phyloP scores from a whole-genome alignment of 1,140 invertebrate genomes.

The Phymorhynchus buccinoides region DNA sequence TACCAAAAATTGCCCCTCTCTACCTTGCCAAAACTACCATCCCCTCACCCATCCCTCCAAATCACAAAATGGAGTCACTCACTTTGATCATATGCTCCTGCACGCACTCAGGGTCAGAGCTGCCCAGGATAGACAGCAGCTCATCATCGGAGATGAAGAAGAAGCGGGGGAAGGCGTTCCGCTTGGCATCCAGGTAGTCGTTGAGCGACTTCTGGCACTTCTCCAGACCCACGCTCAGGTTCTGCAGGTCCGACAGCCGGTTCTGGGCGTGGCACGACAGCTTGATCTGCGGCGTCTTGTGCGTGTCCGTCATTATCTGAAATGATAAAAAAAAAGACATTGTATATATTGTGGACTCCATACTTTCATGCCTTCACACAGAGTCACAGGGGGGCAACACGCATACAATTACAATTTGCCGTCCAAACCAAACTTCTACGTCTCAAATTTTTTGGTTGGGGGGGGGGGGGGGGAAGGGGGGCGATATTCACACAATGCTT shows the following conservation, averaged over 20 bases:
- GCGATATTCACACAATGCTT: no score
- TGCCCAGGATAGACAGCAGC: conserved; percentile 89
- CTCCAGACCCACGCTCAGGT: conserved; percentile 83
- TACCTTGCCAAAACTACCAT: no score
- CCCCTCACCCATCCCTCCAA: no score
- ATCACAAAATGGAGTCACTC: conserved; percentile 47
- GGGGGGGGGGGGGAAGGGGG: no score
- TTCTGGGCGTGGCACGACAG: conserved; percentile 82
- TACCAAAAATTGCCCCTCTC: no score
- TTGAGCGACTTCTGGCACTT: conserved; percentile 92
- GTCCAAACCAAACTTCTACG: no score
- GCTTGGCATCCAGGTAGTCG: conserved; percentile 89
- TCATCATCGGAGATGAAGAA: conserved; percentile 96
- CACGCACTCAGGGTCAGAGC: conserved; percentile 83
- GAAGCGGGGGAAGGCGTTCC: conserved; percentile 89
- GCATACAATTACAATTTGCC: no score
- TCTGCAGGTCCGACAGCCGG: conserved; percentile 83
- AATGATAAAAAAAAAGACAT: conserved; percentile 58
- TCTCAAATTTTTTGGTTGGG: no score
- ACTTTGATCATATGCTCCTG: conserved; percentile 94
- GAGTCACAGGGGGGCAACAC: no score
- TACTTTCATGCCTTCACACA: no score
- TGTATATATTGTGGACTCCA: conserved; percentile 28
- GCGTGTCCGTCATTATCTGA: conserved; percentile 87
- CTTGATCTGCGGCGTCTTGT: conserved; percentile 84